phyloP scores from a whole-genome alignment of 1,140 invertebrate genomes.

The Pygmarrhopalites habei region DNA sequence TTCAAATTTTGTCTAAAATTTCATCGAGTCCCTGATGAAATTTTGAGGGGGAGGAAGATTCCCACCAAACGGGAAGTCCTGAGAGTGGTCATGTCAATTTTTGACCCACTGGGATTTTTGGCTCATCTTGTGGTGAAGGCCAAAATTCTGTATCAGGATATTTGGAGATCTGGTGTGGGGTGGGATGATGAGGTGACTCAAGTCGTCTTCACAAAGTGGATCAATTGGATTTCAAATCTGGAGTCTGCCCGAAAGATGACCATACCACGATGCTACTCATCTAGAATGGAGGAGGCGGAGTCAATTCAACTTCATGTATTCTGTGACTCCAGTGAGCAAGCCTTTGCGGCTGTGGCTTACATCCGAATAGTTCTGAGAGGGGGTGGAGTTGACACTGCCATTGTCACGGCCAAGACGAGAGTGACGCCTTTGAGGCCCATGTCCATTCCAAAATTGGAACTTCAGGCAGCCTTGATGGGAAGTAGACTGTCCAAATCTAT shows the following conservation, averaged over 20 bases:
- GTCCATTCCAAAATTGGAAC: conserved; percentile 45
- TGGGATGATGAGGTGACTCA: conserved; percentile 30
- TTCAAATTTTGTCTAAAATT: conserved; percentile 14
- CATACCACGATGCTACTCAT: conserved; percentile 26
- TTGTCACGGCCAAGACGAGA: background rate
- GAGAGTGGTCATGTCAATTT: conserved; percentile 13
- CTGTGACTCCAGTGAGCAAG: conserved; percentile 20
- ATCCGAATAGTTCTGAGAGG: background rate
- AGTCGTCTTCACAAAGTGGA: background rate
- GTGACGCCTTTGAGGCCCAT: conserved; percentile 41
- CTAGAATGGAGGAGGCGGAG: background rate
- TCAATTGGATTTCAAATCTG: conserved; percentile 11
- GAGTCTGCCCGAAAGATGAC: background rate
- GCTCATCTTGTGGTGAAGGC: conserved; percentile 14
- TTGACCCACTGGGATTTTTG: conserved; percentile 28
- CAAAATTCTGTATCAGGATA: conserved; percentile 27
- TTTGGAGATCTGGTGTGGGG: conserved; percentile 22
- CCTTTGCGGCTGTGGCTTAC: conserved; percentile 13
- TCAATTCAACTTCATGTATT: conserved; percentile 26
- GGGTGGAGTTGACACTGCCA: background rate
- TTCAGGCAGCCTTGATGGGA: conserved; percentile 44
- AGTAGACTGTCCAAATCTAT: conserved; percentile 35
- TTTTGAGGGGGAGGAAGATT: background rate
- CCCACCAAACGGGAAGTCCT: conserved; percentile 25
- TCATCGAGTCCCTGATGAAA: background rate